Conservation (phyloP, 2,888 invertebrate genomes). For the Cartodere bifasciata region DNA sequence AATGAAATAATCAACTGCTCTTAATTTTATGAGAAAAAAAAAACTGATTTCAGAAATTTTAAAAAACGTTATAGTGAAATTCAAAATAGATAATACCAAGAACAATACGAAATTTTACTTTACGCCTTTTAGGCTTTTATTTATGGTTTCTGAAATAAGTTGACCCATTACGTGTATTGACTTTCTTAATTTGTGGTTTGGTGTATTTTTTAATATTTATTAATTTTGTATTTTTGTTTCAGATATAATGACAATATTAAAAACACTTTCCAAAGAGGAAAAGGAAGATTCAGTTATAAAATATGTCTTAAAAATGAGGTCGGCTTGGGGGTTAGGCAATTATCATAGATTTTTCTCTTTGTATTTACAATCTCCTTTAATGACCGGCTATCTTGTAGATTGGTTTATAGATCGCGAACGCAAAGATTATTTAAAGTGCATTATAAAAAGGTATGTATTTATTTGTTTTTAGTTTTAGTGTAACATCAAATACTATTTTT, state of each 20-base stretch:
- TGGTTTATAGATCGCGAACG: conserved; percentile 96
- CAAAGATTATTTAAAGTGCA: conserved; percentile 78
- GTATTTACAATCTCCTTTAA: conserved; percentile 79
- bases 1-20: too few species aligned
- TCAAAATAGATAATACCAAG: too few species aligned
- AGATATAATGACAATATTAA: conserved; percentile 90
- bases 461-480: conserved; percentile 8
- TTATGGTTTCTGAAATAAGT: too few species aligned
- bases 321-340: conserved; percentile 89
- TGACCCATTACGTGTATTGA: too few species aligned
- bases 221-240: conserved; percentile 30
- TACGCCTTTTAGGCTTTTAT: too few species aligned
- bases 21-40: too few species aligned
- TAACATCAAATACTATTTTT: too few species aligned
- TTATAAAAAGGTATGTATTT: conserved; percentile 92
- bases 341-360: conserved; percentile 86
- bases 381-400: conserved; percentile 95
- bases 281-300: conserved; percentile 69
- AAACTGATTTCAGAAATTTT: too few species aligned
- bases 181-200: too few species aligned
- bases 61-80: too few species aligned
- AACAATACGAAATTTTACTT: too few species aligned
- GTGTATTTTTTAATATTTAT: too few species aligned
- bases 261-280: conserved; percentile 64
- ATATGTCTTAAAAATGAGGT: conserved; percentile 77